Evolutionary conservation across 2,797 vertebrate species (phyloP), one percentile per base, ranked within the genome.

Genomic region (Moxostoma hubbsi): DNA sequence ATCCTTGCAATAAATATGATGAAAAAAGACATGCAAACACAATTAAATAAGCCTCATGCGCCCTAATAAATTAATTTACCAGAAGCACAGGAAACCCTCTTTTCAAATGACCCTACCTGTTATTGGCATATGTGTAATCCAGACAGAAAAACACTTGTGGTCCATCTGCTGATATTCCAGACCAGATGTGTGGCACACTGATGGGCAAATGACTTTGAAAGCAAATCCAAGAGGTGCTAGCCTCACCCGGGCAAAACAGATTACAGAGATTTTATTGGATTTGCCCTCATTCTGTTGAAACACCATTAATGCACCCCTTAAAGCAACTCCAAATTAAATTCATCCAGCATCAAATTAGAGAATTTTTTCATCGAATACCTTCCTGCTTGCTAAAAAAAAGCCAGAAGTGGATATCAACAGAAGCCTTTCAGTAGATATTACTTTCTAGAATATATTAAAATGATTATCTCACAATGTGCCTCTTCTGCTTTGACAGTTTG

Each of bases 211-310:
- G 73, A 55, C 57, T 81, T 69, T 75, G 80, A 72, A 66, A 70
- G 73, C 64, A 66, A 59, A 59, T 85, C 85, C 36, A 87, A 85
- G 80, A 70, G 87, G 84, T 82, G 83, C 58, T 64, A 58, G 51
- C 78, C 57, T 85, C 84, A 86, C 36, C 83, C 63, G 45, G 69
- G 73, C 83, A 83, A 62, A 71, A 54, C 7, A 59, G 88, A 91
- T 88, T 85, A 88, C 74, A 65, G 68, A n/a, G 67, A 57, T 81
- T 85, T 90, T 85, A 86, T 84, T 83, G 85, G 88, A 86, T 85
- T 87, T 86, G 81, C 76, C 36, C 71, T 90, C 86, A 82, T 86
- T 81, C 83, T 79, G 81, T 84, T 76, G 58, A 76, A 79, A 36
- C 82, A 85, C 78, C 73, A 86, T 86, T 80, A 90, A 77, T 83